Base-by-base conservation (phyloP, 2,797 vertebrate species). In the Enteromius fasciolatus region DNA sequence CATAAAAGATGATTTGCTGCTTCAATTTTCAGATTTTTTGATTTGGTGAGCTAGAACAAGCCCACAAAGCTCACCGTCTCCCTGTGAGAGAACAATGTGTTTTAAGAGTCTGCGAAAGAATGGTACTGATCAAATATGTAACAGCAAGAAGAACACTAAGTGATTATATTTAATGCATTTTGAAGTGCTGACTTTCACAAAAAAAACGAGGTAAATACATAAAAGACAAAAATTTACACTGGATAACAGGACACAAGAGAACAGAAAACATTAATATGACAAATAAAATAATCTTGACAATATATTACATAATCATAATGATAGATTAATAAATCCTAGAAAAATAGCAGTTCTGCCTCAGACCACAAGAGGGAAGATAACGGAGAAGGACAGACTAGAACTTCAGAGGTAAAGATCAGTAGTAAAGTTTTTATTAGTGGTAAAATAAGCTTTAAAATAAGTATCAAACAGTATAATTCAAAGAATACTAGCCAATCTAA, bases 1-100 rank as follows among this genome's bases (percentile, higher is more conserved):
- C 90, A 94, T 93, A 93, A 93, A 94, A 94, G 89, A 94, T 92
- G 89, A 93, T 91, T 91, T 91, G 86, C 90, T 86, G 88, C 89
- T 90, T 93, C 88, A 90, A 88, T 91, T 92, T 92, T 75, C 89
- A 89, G 91, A 92, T 89, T 92, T 89, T 91, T n/a, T 87, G 90
- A 92, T 93, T 91, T 91, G 84, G 85, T 90, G 86, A 92, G 88
- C 87, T 86, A 84, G 78, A 80, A 76, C 44, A 76, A 70, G 25
- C 17, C 15, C 41, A 70, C 41, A 50, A 41, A 70, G 33, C 23
- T 76, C 17, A 52, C 18, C 2, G 23, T 68, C 52, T n/a, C 50
- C 20, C 31, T 44, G 39, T 69, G 63, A 80, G 46, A 15, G 33
- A 11, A 70, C 28, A 31, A 46, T 25, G 39, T 5, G 64, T n/a